These are phyloP conservation scores for Drosophila borborema DNA, from an alignment of 2,888 invertebrate species.

Conservation along the genomic window DNA sequence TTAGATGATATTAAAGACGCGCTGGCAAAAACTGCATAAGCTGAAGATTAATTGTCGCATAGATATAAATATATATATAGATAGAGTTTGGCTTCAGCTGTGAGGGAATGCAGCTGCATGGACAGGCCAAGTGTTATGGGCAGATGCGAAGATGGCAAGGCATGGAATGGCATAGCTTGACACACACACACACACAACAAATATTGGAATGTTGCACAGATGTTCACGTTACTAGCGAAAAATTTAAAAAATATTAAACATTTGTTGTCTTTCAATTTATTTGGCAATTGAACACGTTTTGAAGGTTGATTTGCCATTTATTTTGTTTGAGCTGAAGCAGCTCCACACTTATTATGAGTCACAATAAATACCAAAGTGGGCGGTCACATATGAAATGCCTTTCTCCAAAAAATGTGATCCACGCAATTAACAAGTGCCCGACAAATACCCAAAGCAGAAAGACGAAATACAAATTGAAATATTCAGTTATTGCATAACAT, in stretches of 20 bases:
- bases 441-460: background rate
- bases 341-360: slow-evolving; percentile 49
- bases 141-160: slow-evolving; percentile 51
- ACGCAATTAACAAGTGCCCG: slow-evolving; percentile 58
- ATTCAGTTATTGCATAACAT: slow-evolving; percentile 63
- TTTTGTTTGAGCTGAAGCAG: slow-evolving; percentile 37
- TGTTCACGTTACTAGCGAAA: slow-evolving; percentile 51
- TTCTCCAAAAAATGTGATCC: slow-evolving; percentile 57
- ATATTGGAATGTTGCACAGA: slow-evolving; percentile 70
- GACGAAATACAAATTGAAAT: slow-evolving; percentile 16
- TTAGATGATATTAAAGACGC: slow-evolving; percentile 28
- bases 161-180: slow-evolving; percentile 68
- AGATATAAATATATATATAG: background rate
- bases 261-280: slow-evolving; percentile 49
- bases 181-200: background rate
- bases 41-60: slow-evolving; percentile 62
- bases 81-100: background rate
- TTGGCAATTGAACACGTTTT: slow-evolving; percentile 59
- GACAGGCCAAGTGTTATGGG: slow-evolving; percentile 34
- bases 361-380: slow-evolving; percentile 13
- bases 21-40: slow-evolving; percentile 49
- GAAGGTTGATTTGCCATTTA: slow-evolving; percentile 57
- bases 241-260: slow-evolving; percentile 24
- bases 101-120: slow-evolving; percentile 50
- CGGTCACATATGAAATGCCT: slow-evolving; percentile 38